A percentile compares a stretch with the other conserved stretches of the same genome.
phyloP scores from a whole-genome alignment of 2,888 invertebrate genomes.

The Lamellibrachia columna region DNA sequence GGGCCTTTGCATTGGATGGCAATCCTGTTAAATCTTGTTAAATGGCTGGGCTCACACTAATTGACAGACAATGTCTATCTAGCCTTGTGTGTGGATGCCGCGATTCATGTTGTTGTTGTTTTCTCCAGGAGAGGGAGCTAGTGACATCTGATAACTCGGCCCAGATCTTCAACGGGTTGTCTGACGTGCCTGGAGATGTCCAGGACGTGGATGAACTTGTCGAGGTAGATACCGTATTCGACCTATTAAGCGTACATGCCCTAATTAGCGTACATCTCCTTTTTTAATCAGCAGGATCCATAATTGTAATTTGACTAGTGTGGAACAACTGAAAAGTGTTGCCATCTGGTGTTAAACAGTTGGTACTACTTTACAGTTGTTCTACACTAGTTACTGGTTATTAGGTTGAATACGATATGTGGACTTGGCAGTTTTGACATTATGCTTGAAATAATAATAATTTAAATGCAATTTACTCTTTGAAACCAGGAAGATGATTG shows the following conservation, averaged over 20 bases:
- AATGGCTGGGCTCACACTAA: background rate
- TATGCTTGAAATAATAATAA: background rate
- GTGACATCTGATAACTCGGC: constrained; percentile 92
- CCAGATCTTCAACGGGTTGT: constrained; percentile 96
- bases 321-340: no score
- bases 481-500: background rate
- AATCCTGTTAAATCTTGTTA: no score
- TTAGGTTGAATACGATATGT: no score
- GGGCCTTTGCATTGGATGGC: no score
- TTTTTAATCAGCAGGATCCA: background rate
- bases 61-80: background rate
- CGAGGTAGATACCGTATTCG: constrained; percentile 69
- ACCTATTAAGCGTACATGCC: background rate
- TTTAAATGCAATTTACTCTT: background rate
- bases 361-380: no score
- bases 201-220: constrained; percentile 90
- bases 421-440: background rate
- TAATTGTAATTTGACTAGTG: no score
- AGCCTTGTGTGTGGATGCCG: background rate
- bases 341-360: no score
- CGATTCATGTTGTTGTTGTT: background rate
- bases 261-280: background rate
- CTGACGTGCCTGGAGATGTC: constrained; percentile 90
- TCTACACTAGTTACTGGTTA: background rate
- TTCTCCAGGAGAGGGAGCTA: constrained; percentile 76